These are phyloP conservation scores for Eriocheir sinensis DNA, from an alignment of 1,140 invertebrate genomes.

Conservation along the genomic window DNA sequence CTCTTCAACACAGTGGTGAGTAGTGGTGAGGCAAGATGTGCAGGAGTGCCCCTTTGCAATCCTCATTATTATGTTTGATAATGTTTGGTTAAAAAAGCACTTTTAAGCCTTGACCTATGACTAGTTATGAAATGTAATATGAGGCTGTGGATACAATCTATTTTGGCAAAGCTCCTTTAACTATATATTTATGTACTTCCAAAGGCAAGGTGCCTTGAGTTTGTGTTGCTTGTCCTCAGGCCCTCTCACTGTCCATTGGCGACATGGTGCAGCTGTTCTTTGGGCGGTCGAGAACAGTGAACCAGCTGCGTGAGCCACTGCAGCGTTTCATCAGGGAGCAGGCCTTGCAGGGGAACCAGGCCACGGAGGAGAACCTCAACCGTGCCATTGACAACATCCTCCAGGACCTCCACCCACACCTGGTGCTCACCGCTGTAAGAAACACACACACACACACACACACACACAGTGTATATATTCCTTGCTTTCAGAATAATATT, in stretches of 20 bases:
- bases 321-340: conserved; percentile 67
- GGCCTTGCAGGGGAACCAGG: conserved; percentile 61
- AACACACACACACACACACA: too few relatives aligned
- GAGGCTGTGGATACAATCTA: too few relatives aligned
- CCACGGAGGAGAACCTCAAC: conserved; percentile 67
- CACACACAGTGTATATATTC: too few relatives aligned
- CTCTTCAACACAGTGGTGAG: conserved; percentile 73
- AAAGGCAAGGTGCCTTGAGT: too few relatives aligned
- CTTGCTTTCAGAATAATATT: too few relatives aligned
- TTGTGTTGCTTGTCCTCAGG: conserved; percentile 20
- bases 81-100: too few relatives aligned
- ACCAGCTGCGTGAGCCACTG: conserved; percentile 62
- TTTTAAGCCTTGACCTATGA: not conserved
- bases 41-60: not conserved
- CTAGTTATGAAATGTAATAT: too few relatives aligned
- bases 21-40: not conserved
- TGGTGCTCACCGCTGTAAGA: conserved; percentile 69
- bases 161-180: too few relatives aligned
- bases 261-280: conserved; percentile 72
- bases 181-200: too few relatives aligned
- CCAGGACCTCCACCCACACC: conserved; percentile 69
- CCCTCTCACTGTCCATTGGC: conserved; percentile 65
- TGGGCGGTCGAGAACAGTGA: conserved; percentile 69
- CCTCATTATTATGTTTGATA: too few relatives aligned
- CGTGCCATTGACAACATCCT: conserved; percentile 69